Base-by-base conservation (phyloP, 1,140 invertebrate genomes). In the Temnothorax curvispinosus region DNA sequence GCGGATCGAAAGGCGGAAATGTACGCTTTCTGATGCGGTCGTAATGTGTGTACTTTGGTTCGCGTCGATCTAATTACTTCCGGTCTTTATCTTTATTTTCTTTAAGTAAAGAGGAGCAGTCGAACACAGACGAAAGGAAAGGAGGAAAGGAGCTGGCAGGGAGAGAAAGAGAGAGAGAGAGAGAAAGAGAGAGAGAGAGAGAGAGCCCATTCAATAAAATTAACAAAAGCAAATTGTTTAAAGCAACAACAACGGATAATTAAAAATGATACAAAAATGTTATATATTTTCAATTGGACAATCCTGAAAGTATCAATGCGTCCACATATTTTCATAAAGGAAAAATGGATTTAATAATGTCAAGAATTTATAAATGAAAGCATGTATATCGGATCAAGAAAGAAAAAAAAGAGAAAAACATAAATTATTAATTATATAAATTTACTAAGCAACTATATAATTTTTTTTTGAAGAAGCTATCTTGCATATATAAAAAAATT, bases 1-100 rank as follows among this genome's bases (percentile, higher is more conserved):
- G 54, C 18, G 78, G 78, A 21, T 21, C 21, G 21, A 84, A 84
- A 62, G 27, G 27, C 27, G 27, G 27, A 27, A 41, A 41, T 75
- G 41, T 60, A 74, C n/a, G 56, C 41, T 74, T 84, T 21, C 56
- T 60, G 18, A 47, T 62, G 41, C 54, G 54, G 3, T 84, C 41
- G 21, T 75, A 44, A 60, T 38, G 54, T 75, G 54, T 41, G 32
- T 4, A 74, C 5, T 38, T 75, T 18, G 58, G 8, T 74, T 60
- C 18, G 27, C 38, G 5, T 47, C 27, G 41, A 50, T 60, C 62
- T 58, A 38, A 75, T 75, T 58, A 71, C 21, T 32, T 58, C 11
- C 11, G 58, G 8, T 52, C 18, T 27, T 4, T 15, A 27, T 41
- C 35, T 8, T 54, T 47, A 21, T 54, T 13, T 35, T 1, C 4